Conservation (phyloP, 2,888 invertebrate genomes). For the Dermolepida albohirtum region DNA sequence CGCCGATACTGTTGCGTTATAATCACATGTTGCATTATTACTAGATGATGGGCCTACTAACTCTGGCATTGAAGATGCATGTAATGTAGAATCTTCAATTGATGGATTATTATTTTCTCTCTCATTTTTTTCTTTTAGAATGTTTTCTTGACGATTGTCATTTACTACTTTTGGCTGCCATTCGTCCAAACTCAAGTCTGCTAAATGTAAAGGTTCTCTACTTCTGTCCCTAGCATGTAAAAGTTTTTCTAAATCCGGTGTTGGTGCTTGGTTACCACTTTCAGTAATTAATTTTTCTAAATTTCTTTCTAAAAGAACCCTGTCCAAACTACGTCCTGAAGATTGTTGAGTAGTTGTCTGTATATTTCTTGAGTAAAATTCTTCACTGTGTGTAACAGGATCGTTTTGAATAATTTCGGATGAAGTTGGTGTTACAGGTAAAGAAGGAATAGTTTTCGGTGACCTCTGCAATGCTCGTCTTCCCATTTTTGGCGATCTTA, state of each 20-base stretch:
- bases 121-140: slow-evolving; percentile 57
- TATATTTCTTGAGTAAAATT: slow-evolving; percentile 42
- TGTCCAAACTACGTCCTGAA: slow-evolving; percentile 67
- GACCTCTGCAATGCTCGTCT: slow-evolving; percentile 67
- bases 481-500: slow-evolving; percentile 71
- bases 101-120: slow-evolving; percentile 54
- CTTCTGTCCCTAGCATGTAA: slow-evolving; percentile 70
- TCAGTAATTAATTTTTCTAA: slow-evolving; percentile 73
- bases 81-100: slow-evolving; percentile 59
- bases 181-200: slow-evolving; percentile 70
- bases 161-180: slow-evolving; percentile 65
- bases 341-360: slow-evolving; percentile 13
- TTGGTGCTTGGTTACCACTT: slow-evolving; percentile 58
- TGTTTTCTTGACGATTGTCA: slow-evolving; percentile 46
- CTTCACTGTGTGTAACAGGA: slow-evolving; percentile 51
- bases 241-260: slow-evolving; percentile 66
- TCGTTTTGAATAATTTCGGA: slow-evolving; percentile 55
- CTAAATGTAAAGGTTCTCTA: slow-evolving; percentile 71
- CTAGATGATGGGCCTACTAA: slow-evolving; percentile 63
- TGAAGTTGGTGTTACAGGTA: slow-evolving; percentile 63
- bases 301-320: slow-evolving; percentile 77
- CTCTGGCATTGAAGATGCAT: slow-evolving; percentile 75
- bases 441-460: slow-evolving; percentile 61
- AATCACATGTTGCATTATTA: slow-evolving; percentile 52
- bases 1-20: slow-evolving; percentile 62